phyloP scores from a whole-genome alignment of 2,888 invertebrate species.

The Urechis unicinctus region DNA sequence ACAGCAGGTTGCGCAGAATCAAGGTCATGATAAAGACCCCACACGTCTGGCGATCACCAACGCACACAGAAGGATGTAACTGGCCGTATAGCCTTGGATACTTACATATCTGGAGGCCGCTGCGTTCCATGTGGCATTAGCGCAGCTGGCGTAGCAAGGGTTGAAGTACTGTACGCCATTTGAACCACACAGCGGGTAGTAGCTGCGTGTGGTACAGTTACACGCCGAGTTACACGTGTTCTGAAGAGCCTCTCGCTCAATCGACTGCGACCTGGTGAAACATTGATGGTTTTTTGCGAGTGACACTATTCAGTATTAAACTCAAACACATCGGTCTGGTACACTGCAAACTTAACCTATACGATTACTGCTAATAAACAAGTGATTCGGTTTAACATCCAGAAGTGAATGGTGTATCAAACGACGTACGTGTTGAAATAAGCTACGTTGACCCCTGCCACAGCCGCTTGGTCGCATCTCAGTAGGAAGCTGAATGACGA shows the following conservation, averaged over 20 bases:
- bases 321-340: no score
- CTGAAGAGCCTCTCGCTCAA: background rate
- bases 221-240: constrained; percentile 58
- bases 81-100: background rate
- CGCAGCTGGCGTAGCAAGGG: constrained; percentile 68
- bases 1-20: no score
- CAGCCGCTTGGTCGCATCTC: background rate
- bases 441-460: background rate
- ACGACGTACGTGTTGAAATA: background rate
- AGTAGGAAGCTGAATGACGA: background rate
- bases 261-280: background rate
- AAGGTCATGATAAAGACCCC: no score
- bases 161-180: constrained; percentile 61
- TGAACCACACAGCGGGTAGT: constrained; percentile 62
- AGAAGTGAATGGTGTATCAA: no score
- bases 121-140: background rate
- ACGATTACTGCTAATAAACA: no score
- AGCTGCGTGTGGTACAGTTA: constrained; percentile 57
- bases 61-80: no score
- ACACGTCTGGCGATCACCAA: no score
- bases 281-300: no score
- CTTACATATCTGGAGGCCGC: background rate
- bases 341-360: no score
- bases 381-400: no score
- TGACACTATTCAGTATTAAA: no score